Evolutionary conservation across 2,797 vertebrate species (phyloP).

Genomic region (Naso thynnoides): DNA sequence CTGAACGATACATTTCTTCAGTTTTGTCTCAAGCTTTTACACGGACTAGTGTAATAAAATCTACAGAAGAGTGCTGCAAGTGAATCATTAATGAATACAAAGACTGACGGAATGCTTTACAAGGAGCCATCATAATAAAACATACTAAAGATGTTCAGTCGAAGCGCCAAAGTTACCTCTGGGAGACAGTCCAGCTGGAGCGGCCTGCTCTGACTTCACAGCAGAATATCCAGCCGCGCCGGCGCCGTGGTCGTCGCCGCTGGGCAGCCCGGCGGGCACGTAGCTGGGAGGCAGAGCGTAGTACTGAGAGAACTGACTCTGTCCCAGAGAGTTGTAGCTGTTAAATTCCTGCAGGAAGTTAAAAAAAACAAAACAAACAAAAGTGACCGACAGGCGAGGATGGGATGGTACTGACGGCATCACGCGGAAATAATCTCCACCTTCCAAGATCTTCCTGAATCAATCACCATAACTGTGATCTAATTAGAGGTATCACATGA

Average conservation of each 20-base stretch:
- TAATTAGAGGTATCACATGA: too few species aligned
- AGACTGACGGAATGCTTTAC: neutral
- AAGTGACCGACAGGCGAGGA: too few species aligned
- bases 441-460: too few species aligned
- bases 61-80: neutral
- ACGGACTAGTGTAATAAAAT: neutral
- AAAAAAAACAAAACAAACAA: neutral
- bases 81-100: neutral
- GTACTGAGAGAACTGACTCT: constrained; percentile 93
- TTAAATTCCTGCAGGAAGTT: constrained; percentile 88
- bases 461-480: too few species aligned
- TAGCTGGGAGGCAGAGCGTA: constrained; percentile 91
- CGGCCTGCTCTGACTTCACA: constrained; percentile 81
- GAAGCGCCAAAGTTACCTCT: constrained; percentile 79
- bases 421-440: too few species aligned
- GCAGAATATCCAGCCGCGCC: constrained; percentile 81
- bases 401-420: too few species aligned
- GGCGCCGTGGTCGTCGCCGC: constrained; percentile 80
- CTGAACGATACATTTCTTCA: neutral
- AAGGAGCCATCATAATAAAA: neutral
- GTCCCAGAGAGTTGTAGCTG: constrained; percentile 93
- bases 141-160: neutral
- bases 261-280: constrained; percentile 85
- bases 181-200: constrained; percentile 83
- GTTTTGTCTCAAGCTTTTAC: neutral